Conservation (phyloP, 2,888 invertebrate genomes). For the Chaetogeoica ovagalla region DNA sequence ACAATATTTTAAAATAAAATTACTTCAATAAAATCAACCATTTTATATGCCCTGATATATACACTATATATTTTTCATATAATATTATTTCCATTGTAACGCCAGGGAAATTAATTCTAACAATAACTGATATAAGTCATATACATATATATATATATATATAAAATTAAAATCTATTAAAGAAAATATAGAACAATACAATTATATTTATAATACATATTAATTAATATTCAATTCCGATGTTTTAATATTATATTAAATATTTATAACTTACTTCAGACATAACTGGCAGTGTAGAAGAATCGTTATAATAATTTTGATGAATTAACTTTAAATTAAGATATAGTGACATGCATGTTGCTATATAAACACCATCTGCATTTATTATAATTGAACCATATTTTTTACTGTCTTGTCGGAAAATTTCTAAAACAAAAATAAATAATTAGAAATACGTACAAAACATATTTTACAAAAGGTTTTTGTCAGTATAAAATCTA, state of each 20-base stretch:
- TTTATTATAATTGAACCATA: constrained; percentile 73
- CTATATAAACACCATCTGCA: constrained; percentile 91
- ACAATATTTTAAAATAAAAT: background rate
- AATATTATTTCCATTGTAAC: background rate
- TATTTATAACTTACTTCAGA: constrained; percentile 61
- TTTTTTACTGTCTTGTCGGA: constrained; percentile 40
- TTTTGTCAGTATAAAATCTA: background rate
- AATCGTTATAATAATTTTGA: constrained; percentile 71
- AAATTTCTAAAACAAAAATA: constrained; percentile 38
- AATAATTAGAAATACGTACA: background rate
- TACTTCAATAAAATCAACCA: background rate
- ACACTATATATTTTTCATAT: too few relatives aligned
- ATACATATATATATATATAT: constrained; percentile 9
- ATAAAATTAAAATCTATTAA: background rate
- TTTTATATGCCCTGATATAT: background rate
- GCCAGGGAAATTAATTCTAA: too few relatives aligned
- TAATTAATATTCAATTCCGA: background rate
- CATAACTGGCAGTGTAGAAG: constrained; percentile 61
- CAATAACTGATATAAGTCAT: background rate
- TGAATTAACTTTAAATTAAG: constrained; percentile 79
- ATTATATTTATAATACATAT: background rate
- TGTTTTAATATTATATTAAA: background rate
- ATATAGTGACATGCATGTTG: constrained; percentile 82
- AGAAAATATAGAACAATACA: background rate
- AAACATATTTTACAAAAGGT: background rate